A percentile compares a stretch with the other conserved stretches of the same genome.
phyloP scores from a whole-genome alignment of 2,888 invertebrate species.

The Epistrophella euchroma region DNA sequence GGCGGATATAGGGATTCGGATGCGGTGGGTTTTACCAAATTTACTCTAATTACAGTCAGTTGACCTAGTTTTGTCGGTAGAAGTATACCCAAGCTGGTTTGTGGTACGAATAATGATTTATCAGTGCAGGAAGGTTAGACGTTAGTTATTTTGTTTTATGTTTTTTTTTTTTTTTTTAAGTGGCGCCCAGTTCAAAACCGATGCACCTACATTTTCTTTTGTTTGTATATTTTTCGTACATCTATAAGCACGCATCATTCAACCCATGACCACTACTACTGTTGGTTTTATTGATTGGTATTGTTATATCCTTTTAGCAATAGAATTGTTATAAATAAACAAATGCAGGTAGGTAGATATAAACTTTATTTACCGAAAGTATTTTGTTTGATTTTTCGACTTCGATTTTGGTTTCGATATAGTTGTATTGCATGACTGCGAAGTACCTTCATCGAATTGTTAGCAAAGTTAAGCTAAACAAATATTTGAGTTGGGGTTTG shows the following conservation, averaged over 20 bases:
- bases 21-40: constrained; percentile 30
- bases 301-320: constrained; percentile 47
- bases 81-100: constrained; percentile 38
- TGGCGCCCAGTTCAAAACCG: constrained; percentile 14
- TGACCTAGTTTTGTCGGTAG: constrained; percentile 54
- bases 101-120: constrained; percentile 34
- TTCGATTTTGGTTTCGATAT: constrained; percentile 23
- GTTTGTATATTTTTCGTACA: constrained; percentile 27
- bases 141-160: background rate
- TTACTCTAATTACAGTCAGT: constrained; percentile 60
- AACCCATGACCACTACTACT: constrained; percentile 24
- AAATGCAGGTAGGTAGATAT: background rate
- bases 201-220: constrained; percentile 20
- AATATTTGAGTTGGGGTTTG: constrained; percentile 56
- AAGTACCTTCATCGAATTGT: background rate
- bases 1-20: background rate
- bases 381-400: constrained; percentile 42
- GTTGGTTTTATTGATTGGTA: constrained; percentile 66
- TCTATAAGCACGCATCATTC: constrained; percentile 52
- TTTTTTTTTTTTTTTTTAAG: constrained; percentile 2
- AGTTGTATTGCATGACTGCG: constrained; percentile 54
- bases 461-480: constrained; percentile 24
- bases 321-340: constrained; percentile 54
- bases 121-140: constrained; percentile 13
- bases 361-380: constrained; percentile 58